Base-by-base conservation (phyloP, 1,140 invertebrate species). In the Drosophila quadrilineata region DNA sequence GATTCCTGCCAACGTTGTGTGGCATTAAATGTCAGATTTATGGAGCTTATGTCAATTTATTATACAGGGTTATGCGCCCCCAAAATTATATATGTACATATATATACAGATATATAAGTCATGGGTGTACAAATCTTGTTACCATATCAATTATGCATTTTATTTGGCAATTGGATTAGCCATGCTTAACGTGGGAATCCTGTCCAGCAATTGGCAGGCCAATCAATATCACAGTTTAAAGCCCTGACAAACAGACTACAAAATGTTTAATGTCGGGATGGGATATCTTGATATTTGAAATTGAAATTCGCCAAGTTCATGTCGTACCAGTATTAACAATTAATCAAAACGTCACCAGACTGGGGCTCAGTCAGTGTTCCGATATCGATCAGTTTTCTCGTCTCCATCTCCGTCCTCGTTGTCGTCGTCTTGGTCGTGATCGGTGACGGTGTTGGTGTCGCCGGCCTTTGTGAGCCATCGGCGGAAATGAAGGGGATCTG, bases 11-110 rank as follows among this genome's bases (percentile, higher is more conserved):
- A 40, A 57, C 67, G 35, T 69, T 82, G 72, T 74, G 72, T 72
- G 76, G 76, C 76, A 82, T 82, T 82, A 82, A 82, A 82, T 82
- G 72, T 82, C 80, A 85, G 75, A 85, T 85, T 85, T 85, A 85
- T 85, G 65, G 56, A 57, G 57, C 52, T 59, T 53, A 35, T 41
- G 48, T 35, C 60, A 58, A 70, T 58, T 70, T 70, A 70, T 70
- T 59, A 50, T 59, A n/a, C n/a, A n/a, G n/a, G n/a, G n/a, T n/a
- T n/a, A 52, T 57, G 45, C 17, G 9, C 45, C 33, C 38, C n/a
- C n/a, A n/a, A n/a, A n/a, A n/a, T n/a, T n/a, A n/a, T n/a, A n/a
- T n/a, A n/a, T n/a, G n/a, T n/a, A n/a, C n/a, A n/a, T n/a, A n/a
- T n/a, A n/a, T n/a, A n/a, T n/a, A n/a, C n/a, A n/a, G n/a, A n/a